Base-by-base conservation (phyloP, 2,797 vertebrate genomes). In the Okamejei kenojei region DNA sequence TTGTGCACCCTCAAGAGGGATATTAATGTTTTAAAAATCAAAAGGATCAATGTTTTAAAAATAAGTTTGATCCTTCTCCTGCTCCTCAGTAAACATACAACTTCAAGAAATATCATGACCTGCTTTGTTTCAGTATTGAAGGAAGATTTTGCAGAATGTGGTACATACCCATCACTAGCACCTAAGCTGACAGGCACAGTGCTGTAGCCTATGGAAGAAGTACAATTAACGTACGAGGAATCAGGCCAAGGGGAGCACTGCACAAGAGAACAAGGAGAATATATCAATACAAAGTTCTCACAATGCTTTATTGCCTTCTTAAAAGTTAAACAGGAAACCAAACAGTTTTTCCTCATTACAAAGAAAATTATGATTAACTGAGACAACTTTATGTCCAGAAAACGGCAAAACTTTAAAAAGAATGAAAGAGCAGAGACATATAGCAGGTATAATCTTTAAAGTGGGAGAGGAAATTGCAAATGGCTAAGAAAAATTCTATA, bases 161-260 rank as follows among this genome's bases (percentile, higher is more conserved):
- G 93, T 94, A 97, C 98, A 93, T 97, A 98, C 98, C 97, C 97
- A 93, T 98, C 97, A 54, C 96, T 95, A 7, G 98, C 97, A 94
- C 96, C 95, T 93, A 97, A 98, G 95, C 98, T 96, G 73, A 96
- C 97, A 23, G 97, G 98, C 92, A 98, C 98, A 94, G 96, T 98
- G 94, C 97, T 97, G 96, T 98, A 98, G 94, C 97, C 97, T 2
- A 97, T 97, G 88, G 97, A 97, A 0, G 98, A 97, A 93, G 96
- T 96, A 93, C 95, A 97, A 94, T 96, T 97, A 94, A 97, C 95
- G 95, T 96, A 97, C 15, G 98, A 95, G 93, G 97, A 94, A 61
- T 99, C 98, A 0, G 98, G 98, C 98, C 98, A 99, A 0, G 98
- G 98, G 38, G 98, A 98, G 93, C 98, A 98, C 98, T 99, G 95